Percentiles rank a stretch among this genome's conserved stretches.
Conservation (phyloP, 2,113 vertebrate species). For the Polypterus bichir region DNA sequence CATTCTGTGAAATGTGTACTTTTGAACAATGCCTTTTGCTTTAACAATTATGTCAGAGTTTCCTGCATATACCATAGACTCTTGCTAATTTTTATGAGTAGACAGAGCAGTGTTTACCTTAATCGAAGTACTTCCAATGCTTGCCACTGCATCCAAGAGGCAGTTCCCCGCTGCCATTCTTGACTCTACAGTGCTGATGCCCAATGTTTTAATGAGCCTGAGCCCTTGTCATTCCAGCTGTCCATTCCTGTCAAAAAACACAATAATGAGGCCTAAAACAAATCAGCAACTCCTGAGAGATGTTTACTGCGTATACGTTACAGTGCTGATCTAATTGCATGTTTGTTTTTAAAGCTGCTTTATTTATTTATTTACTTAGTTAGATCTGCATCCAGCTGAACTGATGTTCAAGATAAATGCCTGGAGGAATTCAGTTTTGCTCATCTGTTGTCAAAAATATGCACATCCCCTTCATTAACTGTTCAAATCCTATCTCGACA, state of each 20-base stretch:
- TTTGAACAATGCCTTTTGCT: no score
- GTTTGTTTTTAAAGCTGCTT: slow-evolving; percentile 36
- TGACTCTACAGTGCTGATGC: slow-evolving; percentile 17
- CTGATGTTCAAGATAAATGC: neutral
- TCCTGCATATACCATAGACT: no score
- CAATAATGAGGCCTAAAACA: slow-evolving; percentile 31
- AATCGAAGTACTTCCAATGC: no score
- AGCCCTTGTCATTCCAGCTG: slow-evolving; percentile 40
- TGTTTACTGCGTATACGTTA: slow-evolving; percentile 1
- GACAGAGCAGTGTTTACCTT: no score
- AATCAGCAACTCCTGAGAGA: slow-evolving; percentile 28
- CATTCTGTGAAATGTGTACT: no score
- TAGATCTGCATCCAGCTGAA: slow-evolving; percentile 17
- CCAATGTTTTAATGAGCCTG: slow-evolving; percentile 49
- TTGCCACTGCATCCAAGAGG: no score
- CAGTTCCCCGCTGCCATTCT: neutral
- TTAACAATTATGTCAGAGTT: no score
- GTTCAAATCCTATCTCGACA: neutral
- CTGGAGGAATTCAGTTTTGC: neutral
- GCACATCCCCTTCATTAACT: neutral
- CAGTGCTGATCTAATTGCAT: slow-evolving; percentile 32
- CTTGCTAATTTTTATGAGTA: no score
- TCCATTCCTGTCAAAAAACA: slow-evolving; percentile 28
- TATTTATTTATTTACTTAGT: slow-evolving; percentile 7
- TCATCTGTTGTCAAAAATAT: neutral